Evolutionary conservation across 2,113 vertebrate species (phyloP), one percentile per base, ranked within the genome.

Genomic region (Oryzias woworae): DNA sequence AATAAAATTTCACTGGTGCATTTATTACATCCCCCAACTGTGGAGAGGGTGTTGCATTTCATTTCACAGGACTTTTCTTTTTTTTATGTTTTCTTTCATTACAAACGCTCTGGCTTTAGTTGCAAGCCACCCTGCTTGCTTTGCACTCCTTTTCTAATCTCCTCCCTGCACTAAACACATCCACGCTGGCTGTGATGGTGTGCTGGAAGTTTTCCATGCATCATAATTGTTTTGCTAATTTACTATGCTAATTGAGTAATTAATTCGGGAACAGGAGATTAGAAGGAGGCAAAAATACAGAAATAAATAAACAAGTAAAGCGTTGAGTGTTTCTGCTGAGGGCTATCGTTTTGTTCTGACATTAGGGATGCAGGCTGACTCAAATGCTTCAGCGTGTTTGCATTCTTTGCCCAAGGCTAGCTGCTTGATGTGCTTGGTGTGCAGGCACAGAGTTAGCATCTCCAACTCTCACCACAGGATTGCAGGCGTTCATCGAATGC

Each of bases 221-320:
- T 93, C 90, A 92, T 92, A 92, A 93, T 93, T 86, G 85, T 91
- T 91, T 89, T 66, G 84, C 89, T 92, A 91, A 92, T 93, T 92
- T 89, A 84, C 88, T 93, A 92, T 92, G 92, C 90, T 92, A 92
- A 92, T 92, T 90, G 90, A 89, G 88, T 91, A 91, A 92, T 92
- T 92, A 91, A 92, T 92, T 91, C 86, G 79, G 85, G 85, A 91
- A 91, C 86, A 90, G 87, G 89, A 90, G 91, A 91, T 92, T 91
- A 92, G 89, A 91, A 85, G 84, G 77, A 83, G 83, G 87, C 63
- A 77, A 86, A 90, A 91, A 88, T 89, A 84, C 86, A 66, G 81
- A 90, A 91, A 90, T 85, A 92, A 91, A 90, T 83, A 86, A 92
- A 87, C 85, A 87, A 87, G 87, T 86, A 88, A 90, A 90, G 85